Base-by-base conservation (phyloP, 2,113 vertebrate species). In the Conger conger region DNA sequence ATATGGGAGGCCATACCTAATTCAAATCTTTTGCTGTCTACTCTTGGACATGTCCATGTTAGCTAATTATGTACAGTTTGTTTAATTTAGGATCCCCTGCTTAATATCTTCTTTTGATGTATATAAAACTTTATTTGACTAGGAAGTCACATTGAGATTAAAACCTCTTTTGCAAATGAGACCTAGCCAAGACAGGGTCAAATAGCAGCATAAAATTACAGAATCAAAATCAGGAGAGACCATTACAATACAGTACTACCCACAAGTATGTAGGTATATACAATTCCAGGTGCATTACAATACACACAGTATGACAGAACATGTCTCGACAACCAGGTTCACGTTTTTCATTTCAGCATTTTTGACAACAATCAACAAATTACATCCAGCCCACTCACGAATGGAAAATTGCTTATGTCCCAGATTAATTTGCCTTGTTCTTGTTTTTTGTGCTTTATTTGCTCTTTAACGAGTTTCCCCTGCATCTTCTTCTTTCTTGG, bases 281-380 rank as follows among this genome's bases (percentile, higher is more conserved):
- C n/a, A n/a, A n/a, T n/a, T n/a, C n/a, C n/a, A n/a, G n/a, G n/a
- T n/a, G n/a, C n/a, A n/a, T n/a, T n/a, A n/a, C n/a, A n/a, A n/a
- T n/a, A n/a, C n/a, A n/a, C n/a, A n/a, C n/a, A n/a, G n/a, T n/a
- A n/a, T n/a, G n/a, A n/a, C n/a, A n/a, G n/a, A n/a, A n/a, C n/a
- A n/a, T n/a, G n/a, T n/a, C n/a, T n/a, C n/a, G n/a, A n/a, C n/a
- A n/a, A n/a, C n/a, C n/a, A n/a, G n/a, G n/a, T n/a, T n/a, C n/a
- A n/a, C n/a, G n/a, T n/a, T 3, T 30, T 73, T 82, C 60, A 83
- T 80, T 80, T 76, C 83, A 79, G 77, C 78, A 54, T 81, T 83
- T 83, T 79, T 83, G 82, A 84, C 77, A 83, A 76, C 50, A 82
- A 83, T 83, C 73, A 83, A 83, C 80, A 63, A 83, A 63, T 83